phyloP scores from a whole-genome alignment of 2,888 invertebrate genomes.

The Ypsolopha sequella region DNA sequence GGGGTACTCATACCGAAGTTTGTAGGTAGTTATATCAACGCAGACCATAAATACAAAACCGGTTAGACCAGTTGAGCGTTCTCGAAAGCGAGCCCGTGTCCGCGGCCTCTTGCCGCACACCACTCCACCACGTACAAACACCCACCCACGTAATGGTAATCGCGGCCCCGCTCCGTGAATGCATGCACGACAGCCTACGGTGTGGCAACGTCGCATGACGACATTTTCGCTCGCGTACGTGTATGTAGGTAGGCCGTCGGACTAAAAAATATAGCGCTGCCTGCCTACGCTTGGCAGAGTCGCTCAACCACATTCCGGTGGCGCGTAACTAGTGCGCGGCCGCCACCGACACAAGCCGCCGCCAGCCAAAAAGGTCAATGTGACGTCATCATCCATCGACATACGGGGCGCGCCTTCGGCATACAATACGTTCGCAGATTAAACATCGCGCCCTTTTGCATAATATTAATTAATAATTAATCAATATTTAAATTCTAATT shows the following conservation, averaged over 20 bases:
- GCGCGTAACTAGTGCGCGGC: slow-evolving; percentile 40
- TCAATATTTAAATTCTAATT: slow-evolving; percentile 24
- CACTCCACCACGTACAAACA: slow-evolving; percentile 44
- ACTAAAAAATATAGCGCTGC: slow-evolving; percentile 56
- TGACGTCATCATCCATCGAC: slow-evolving; percentile 50
- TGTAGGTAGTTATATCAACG: slow-evolving; percentile 67
- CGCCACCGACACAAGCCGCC: slow-evolving; percentile 35
- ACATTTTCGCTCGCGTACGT: slow-evolving; percentile 71
- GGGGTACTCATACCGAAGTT: slow-evolving; percentile 57
- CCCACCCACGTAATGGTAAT: slow-evolving; percentile 59
- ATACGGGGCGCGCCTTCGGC: slow-evolving; percentile 53
- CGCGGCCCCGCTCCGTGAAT: slow-evolving; percentile 48
- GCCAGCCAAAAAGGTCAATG: slow-evolving; percentile 64
- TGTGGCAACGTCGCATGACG: slow-evolving; percentile 72
- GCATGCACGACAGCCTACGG: slow-evolving; percentile 53
- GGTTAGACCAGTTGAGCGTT: slow-evolving; percentile 65
- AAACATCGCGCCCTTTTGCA: slow-evolving; percentile 36
- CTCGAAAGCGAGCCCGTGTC: slow-evolving; percentile 62
- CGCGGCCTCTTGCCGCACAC: slow-evolving; percentile 58
- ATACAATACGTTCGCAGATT: too few relatives aligned
- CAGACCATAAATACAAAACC: slow-evolving; percentile 67
- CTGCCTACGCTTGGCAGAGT: slow-evolving; percentile 67
- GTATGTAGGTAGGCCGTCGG: slow-evolving; percentile 56
- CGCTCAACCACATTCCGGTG: slow-evolving; percentile 65
- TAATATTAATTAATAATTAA: slow-evolving; percentile 23